Evolutionary conservation across 1,140 invertebrate genomes (phyloP).

Genomic region (Pachyrhynchus sulphureomaculatus): DNA sequence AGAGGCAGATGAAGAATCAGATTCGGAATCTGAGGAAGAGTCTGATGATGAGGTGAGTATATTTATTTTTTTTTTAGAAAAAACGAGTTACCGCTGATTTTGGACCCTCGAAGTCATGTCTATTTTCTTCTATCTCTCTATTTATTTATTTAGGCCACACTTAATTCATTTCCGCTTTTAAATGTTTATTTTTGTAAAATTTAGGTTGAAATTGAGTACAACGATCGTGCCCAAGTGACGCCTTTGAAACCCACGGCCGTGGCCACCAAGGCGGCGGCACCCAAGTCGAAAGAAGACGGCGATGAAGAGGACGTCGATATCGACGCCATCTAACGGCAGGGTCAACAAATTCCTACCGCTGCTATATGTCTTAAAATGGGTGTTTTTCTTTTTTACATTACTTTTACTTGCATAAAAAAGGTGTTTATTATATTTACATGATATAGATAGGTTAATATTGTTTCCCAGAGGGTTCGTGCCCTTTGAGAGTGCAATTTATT

Average conservation of each 20-base stretch:
- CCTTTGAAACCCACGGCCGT: constrained; percentile 63
- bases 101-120: too few species aligned
- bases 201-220: neutral
- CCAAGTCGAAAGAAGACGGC: constrained; percentile 46
- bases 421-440: constrained; percentile 34
- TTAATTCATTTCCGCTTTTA: neutral
- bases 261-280: neutral
- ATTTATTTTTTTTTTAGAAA: too few species aligned
- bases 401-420: constrained; percentile 32
- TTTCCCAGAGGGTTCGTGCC: constrained; percentile 16
- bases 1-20: constrained; percentile 91
- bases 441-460: constrained; percentile 36
- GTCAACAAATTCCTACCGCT: neutral
- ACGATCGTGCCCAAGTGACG: constrained; percentile 46
- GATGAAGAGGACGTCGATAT: neutral
- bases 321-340: neutral
- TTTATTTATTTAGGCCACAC: neutral
- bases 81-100: too few species aligned
- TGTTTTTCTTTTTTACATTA: constrained; percentile 33
- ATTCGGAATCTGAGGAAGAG: constrained; percentile 70
- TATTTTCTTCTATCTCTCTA: neutral
- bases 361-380: constrained; percentile 13
- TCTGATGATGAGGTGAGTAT: constrained; percentile 61
- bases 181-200: neutral
- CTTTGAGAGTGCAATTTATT: constrained; percentile 32